These are phyloP conservation scores for Pseudopodoces humilis DNA, from an alignment of 2,113 vertebrate species.

Conservation along the genomic window DNA sequence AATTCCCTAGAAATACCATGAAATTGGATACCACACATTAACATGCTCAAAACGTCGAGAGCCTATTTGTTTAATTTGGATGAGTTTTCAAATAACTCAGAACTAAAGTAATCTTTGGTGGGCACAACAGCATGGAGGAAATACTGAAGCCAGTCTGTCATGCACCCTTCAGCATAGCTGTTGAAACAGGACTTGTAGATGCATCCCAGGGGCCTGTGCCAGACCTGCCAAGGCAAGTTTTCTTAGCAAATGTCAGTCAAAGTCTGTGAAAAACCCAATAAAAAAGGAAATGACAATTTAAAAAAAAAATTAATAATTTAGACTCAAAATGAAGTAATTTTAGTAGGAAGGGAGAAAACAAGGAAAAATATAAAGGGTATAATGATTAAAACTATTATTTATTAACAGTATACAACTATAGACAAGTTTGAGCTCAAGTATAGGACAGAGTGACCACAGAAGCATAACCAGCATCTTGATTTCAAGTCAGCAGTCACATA, in stretches of 20 bases:
- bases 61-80: slow-evolving; percentile 32
- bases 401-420: neutral
- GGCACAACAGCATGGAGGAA: neutral
- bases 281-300: neutral
- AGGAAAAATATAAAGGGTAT: neutral
- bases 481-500: neutral
- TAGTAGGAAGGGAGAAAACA: neutral
- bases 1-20: neutral
- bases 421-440: neutral
- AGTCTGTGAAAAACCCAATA: neutral
- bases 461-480: neutral
- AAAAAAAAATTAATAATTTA: neutral
- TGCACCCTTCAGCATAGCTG: accelerated
- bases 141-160: neutral
- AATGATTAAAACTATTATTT: neutral
- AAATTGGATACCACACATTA: neutral
- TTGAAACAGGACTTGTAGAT: neutral
- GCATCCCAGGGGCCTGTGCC: neutral
- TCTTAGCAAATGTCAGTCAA: neutral
- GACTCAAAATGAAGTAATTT: neutral
- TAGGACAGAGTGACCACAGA: neutral
- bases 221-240: neutral
- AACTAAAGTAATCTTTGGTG: neutral
- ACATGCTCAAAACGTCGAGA: neutral
- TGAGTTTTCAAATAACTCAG: slow-evolving; percentile 10